Conservation (phyloP, 1,140 invertebrate genomes). For the Lordiphosa collinella region DNA sequence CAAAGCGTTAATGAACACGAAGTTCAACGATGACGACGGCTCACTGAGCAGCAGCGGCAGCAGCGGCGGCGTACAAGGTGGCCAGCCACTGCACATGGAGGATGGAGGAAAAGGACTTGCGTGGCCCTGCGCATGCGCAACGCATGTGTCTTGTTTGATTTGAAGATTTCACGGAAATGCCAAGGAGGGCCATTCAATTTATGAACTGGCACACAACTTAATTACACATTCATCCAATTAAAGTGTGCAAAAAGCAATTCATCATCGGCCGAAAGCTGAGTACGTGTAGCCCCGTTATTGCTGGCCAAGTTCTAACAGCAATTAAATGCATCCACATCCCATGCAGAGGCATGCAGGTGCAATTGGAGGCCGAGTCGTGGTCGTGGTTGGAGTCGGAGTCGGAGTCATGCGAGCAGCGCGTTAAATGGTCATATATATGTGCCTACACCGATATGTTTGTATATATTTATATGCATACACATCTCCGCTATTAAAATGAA, state of each 20-base stretch:
- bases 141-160: slow-evolving; percentile 76
- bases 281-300: slow-evolving; percentile 45
- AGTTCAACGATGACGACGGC: slow-evolving; percentile 41
- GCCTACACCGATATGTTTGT: background rate
- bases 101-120: no score
- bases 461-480: background rate
- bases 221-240: slow-evolving; percentile 76
- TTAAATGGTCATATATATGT: slow-evolving; percentile 60
- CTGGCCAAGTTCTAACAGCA: slow-evolving; percentile 74
- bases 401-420: slow-evolving; percentile 59
- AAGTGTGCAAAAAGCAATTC: slow-evolving; percentile 77
- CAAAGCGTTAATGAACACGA: slow-evolving; percentile 75
- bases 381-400: slow-evolving; percentile 6
- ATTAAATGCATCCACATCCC: slow-evolving; percentile 37
- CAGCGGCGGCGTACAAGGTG: slow-evolving; percentile 26
- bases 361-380: slow-evolving; percentile 7
- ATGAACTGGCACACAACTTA: slow-evolving; percentile 66
- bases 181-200: slow-evolving; percentile 39
- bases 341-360: slow-evolving; percentile 57
- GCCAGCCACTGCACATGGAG: no score
- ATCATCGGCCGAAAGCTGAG: slow-evolving; percentile 36
- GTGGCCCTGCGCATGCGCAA: slow-evolving; percentile 66
- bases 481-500: background rate
- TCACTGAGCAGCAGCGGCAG: slow-evolving; percentile 23
- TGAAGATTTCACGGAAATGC: slow-evolving; percentile 64